Conservation (phyloP, 2,888 invertebrate species). For the Leptinotarsa peninsularis region DNA sequence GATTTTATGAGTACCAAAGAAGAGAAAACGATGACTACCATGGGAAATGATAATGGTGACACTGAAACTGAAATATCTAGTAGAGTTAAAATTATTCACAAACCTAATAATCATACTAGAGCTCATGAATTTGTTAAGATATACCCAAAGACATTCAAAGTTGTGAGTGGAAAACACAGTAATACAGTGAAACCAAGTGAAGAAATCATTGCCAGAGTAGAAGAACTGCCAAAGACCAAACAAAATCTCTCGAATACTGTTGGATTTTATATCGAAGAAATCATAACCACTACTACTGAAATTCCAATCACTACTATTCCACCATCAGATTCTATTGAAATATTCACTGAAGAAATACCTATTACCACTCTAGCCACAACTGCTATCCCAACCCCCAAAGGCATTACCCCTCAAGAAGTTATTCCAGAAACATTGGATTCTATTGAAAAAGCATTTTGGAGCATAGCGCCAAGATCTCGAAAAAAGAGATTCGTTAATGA, state of each 20-base stretch:
- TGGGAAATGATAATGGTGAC: slow-evolving; percentile 54
- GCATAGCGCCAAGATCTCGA: slow-evolving; percentile 26
- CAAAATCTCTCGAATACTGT: neutral
- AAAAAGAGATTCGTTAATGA: slow-evolving; percentile 50
- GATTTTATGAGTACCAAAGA: slow-evolving; percentile 54
- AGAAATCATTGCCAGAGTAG: slow-evolving; percentile 10
- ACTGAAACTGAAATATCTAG: slow-evolving; percentile 59
- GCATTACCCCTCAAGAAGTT: neutral
- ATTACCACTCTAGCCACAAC: slow-evolving; percentile 45
- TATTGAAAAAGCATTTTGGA: slow-evolving; percentile 33
- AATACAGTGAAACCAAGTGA: slow-evolving; percentile 21
- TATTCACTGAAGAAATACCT: slow-evolving; percentile 41
- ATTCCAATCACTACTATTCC: slow-evolving; percentile 31
- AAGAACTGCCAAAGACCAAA: slow-evolving; percentile 3
- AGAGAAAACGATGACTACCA: slow-evolving; percentile 56
- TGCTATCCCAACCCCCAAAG: slow-evolving; percentile 38
- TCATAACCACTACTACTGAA: slow-evolving; percentile 27
- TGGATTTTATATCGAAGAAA: slow-evolving; percentile 39
- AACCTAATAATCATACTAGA: slow-evolving; percentile 53
- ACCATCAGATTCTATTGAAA: slow-evolving; percentile 30
- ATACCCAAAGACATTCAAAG: slow-evolving; percentile 54
- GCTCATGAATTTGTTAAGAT: slow-evolving; percentile 57
- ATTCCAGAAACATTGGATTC: slow-evolving; percentile 27
- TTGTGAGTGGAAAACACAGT: slow-evolving; percentile 23
- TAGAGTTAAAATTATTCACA: slow-evolving; percentile 56